Conservation (phyloP, 1,140 invertebrate species). For the Globodera rostochiensis region DNA sequence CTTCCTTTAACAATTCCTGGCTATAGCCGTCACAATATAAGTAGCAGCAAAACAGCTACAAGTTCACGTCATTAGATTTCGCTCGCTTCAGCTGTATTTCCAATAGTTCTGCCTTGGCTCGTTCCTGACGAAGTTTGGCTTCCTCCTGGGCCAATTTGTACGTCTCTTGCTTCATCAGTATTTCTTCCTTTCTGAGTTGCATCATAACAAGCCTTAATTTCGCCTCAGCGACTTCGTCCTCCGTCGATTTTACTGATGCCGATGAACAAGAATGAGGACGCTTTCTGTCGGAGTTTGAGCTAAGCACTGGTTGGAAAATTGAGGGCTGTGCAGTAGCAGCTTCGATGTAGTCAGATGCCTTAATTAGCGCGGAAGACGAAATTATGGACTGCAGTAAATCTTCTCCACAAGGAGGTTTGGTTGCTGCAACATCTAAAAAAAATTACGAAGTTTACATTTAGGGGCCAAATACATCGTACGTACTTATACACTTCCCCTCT, state of each 20-base stretch:
- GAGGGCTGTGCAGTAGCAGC: not conserved
- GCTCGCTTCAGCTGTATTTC: conserved; percentile 19
- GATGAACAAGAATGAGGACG: conserved; percentile 16
- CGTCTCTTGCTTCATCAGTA: conserved; percentile 20
- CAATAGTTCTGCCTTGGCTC: conserved; percentile 29
- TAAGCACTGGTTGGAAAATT: conserved; percentile 3
- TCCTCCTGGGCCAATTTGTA: conserved; percentile 27
- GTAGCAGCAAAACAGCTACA: no score
- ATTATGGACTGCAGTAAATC: conserved; percentile 5
- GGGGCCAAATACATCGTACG: not conserved
- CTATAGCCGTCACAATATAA: not conserved
- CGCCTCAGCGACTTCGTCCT: conserved; percentile 28
- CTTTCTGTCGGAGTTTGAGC: conserved; percentile 3
- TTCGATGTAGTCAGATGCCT: not conserved
- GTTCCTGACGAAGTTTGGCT: conserved; percentile 29
- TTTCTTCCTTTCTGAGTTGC: conserved; percentile 28
- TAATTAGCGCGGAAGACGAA: not conserved
- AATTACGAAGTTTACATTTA: no score
- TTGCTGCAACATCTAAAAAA: not conserved
- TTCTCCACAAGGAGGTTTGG: conserved; percentile 8
- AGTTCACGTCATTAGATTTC: not conserved
- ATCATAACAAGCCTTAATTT: conserved; percentile 20
- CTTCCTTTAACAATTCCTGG: not conserved
- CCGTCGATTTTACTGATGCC: conserved; percentile 19
- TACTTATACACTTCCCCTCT: not conserved